Conservation (phyloP, 2,797 vertebrate species). For the Galagoides demidoff region DNA sequence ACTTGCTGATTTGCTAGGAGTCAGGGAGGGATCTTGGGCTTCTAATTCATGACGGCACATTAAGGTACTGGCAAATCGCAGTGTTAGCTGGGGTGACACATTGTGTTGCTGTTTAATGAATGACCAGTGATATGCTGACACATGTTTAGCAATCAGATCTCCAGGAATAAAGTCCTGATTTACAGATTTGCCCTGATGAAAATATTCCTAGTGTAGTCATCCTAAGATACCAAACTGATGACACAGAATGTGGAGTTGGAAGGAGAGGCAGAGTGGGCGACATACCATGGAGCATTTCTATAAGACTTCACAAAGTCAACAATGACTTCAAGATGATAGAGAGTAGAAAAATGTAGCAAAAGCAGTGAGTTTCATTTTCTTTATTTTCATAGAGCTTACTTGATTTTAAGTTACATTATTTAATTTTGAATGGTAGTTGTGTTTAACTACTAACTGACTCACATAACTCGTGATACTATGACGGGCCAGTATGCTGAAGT, state of each 20-base stretch:
- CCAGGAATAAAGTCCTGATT: background rate
- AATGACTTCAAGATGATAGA: background rate
- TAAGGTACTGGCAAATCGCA: background rate
- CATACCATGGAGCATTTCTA: background rate
- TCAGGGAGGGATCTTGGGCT: background rate
- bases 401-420: background rate
- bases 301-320: background rate
- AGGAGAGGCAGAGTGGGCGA: background rate
- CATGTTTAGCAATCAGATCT: background rate
- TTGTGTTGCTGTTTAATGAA: background rate
- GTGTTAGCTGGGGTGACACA: background rate
- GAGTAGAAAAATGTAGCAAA: background rate
- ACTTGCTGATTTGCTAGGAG: background rate
- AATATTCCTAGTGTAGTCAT: background rate
- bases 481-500: background rate
- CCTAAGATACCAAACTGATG: background rate
- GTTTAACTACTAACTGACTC: background rate
- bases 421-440: conserved; percentile 10
- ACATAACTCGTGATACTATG: background rate
- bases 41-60: background rate
- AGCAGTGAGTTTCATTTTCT: background rate
- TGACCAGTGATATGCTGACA: background rate
- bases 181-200: background rate
- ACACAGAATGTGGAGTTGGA: background rate
- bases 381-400: background rate